A percentile compares a stretch with the other conserved stretches of the same genome.
These are phyloP conservation scores for Xyrauchen texanus DNA, from an alignment of 2,113 vertebrate genomes.

Conservation along the genomic window DNA sequence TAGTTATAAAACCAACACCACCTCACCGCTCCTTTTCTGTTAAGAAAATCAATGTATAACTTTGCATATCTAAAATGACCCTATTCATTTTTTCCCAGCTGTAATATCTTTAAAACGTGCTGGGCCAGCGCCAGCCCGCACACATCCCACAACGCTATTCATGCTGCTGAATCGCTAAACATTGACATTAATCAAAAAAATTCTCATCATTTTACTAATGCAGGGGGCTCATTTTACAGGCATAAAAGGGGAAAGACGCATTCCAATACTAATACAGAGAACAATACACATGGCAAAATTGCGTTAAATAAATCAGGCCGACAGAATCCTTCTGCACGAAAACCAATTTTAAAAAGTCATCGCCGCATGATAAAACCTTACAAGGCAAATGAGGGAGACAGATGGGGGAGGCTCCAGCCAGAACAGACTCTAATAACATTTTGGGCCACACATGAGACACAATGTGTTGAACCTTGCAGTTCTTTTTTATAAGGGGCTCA, in stretches of 20 bases:
- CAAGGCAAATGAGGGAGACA: constrained; percentile 45
- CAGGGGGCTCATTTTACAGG: constrained; percentile 33
- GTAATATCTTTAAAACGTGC: constrained; percentile 36
- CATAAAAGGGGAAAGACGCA: constrained; percentile 3
- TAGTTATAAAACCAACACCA: constrained; percentile 33
- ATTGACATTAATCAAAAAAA: constrained; percentile 24
- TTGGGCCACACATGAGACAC: background rate
- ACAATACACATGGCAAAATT: constrained; percentile 25
- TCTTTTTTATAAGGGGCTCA: constrained; percentile 15
- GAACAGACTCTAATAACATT: constrained; percentile 43
- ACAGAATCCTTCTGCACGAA: constrained; percentile 38
- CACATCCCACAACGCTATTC: background rate
- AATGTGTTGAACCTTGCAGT: constrained; percentile 4
- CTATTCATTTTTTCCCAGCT: background rate
- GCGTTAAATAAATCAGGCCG: constrained; percentile 50
- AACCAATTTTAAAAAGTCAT: constrained; percentile 47
- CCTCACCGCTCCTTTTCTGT: constrained; percentile 35
- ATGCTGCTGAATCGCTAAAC: constrained; percentile 21
- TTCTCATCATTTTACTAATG: constrained; percentile 36
- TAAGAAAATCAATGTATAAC: constrained; percentile 41
- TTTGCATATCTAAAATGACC: constrained; percentile 37
- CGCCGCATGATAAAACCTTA: constrained; percentile 44
- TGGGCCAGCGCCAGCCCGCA: constrained; percentile 1
- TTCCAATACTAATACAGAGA: constrained; percentile 32
- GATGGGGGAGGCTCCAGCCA: constrained; percentile 33